Evolutionary conservation across 2,797 vertebrate genomes (phyloP).

Genomic region (Pipistrellus kuhlii): DNA sequence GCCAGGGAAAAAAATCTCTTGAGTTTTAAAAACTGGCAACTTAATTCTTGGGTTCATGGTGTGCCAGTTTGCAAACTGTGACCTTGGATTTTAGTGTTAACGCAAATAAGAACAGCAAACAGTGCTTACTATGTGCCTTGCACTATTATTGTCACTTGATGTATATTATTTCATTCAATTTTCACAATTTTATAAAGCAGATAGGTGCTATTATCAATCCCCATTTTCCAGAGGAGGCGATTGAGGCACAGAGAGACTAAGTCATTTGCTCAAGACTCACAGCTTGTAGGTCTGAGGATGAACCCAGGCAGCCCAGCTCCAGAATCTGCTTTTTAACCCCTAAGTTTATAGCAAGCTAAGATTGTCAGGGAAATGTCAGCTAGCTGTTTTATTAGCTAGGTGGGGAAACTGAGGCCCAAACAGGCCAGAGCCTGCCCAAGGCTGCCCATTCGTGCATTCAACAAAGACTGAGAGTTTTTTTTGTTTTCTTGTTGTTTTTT

Average conservation of each 20-base stretch:
- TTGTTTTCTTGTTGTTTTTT: background rate
- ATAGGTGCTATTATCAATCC: background rate
- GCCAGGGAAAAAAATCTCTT: background rate
- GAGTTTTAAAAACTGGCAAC: conserved; percentile 54
- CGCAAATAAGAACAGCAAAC: conserved; percentile 12
- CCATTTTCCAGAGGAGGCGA: conserved; percentile 26
- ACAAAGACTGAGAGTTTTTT: background rate
- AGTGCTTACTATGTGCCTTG: background rate
- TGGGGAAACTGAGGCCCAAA: background rate
- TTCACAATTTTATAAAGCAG: background rate
- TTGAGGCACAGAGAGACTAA: conserved; percentile 15
- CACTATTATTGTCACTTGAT: background rate
- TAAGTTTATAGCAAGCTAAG: background rate
- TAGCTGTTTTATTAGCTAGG: background rate
- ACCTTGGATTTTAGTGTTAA: conserved; percentile 3
- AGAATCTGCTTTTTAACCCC: background rate
- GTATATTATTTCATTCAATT: conserved; percentile 18
- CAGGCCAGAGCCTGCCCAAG: background rate
- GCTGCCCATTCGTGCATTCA: background rate
- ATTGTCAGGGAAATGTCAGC: background rate
- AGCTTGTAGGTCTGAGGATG: conserved; percentile 27
- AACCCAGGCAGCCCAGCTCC: background rate
- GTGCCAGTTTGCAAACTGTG: conserved; percentile 5
- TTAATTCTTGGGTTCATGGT: background rate
- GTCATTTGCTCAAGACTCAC: background rate